These are phyloP conservation scores for Meteorus colon DNA, from an alignment of 2,888 invertebrate genomes.

Conservation along the genomic window DNA sequence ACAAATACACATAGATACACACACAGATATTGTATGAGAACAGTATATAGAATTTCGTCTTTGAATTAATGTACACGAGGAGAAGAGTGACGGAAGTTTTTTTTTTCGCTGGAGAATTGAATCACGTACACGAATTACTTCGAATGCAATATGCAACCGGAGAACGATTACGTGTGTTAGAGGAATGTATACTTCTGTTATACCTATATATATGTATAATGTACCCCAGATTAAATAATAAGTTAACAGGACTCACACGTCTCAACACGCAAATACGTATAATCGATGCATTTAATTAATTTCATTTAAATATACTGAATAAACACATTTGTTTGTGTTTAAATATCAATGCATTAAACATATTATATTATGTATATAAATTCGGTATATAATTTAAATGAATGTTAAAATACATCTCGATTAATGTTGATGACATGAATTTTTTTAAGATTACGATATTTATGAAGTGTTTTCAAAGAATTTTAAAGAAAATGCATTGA, in stretches of 20 bases:
- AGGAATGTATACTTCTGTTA: background rate
- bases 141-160: constrained; percentile 29
- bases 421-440: no score
- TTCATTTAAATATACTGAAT: constrained; percentile 26
- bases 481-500: no score
- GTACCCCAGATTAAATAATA: constrained; percentile 29
- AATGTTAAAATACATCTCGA: background rate
- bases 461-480: no score
- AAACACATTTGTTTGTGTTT: background rate
- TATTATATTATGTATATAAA: constrained; percentile 16
- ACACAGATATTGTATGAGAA: background rate
- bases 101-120: constrained; percentile 21
- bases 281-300: constrained; percentile 40
- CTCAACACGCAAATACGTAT: constrained; percentile 31
- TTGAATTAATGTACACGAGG: background rate
- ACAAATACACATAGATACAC: background rate
- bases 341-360: background rate
- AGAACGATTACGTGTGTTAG: constrained; percentile 26
- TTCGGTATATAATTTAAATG: background rate
- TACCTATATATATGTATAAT: background rate
- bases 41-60: background rate
- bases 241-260: constrained; percentile 37
- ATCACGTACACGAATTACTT: constrained; percentile 41
- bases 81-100: background rate
- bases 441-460: background rate